phyloP scores from a whole-genome alignment of 1,140 invertebrate species.

The Oryctes rhinoceros region DNA sequence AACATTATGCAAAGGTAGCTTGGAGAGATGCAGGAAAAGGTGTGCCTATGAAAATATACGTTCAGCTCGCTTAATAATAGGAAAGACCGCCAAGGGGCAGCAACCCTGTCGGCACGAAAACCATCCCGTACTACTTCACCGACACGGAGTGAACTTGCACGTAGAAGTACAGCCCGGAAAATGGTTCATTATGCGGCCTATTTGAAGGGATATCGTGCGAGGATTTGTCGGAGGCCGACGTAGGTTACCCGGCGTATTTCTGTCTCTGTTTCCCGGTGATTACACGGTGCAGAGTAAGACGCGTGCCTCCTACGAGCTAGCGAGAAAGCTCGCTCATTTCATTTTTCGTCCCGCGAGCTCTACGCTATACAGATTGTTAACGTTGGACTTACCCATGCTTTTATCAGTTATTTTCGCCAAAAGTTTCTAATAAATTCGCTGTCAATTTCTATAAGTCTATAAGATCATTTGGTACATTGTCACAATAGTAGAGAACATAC shows the following conservation, averaged over 20 bases:
- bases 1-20: too few species aligned
- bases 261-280: not conserved
- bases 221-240: not conserved
- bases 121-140: not conserved
- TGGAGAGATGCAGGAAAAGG: not conserved
- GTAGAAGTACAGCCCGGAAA: not conserved
- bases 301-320: not conserved
- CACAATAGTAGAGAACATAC: too few species aligned
- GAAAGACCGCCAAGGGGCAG: not conserved
- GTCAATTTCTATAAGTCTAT: too few species aligned
- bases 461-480: too few species aligned
- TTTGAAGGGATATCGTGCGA: constrained; percentile 8
- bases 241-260: not conserved
- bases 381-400: too few species aligned
- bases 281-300: not conserved
- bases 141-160: not conserved
- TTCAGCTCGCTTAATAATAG: too few species aligned
- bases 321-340: not conserved
- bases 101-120: not conserved
- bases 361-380: too few species aligned
- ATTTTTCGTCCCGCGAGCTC: too few species aligned
- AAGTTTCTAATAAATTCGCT: too few species aligned
- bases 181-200: constrained; percentile 13
- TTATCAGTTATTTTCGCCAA: too few species aligned
- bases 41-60: not conserved